Conservation (phyloP, 2,888 invertebrate species). For the Sicus ferrugineus region DNA sequence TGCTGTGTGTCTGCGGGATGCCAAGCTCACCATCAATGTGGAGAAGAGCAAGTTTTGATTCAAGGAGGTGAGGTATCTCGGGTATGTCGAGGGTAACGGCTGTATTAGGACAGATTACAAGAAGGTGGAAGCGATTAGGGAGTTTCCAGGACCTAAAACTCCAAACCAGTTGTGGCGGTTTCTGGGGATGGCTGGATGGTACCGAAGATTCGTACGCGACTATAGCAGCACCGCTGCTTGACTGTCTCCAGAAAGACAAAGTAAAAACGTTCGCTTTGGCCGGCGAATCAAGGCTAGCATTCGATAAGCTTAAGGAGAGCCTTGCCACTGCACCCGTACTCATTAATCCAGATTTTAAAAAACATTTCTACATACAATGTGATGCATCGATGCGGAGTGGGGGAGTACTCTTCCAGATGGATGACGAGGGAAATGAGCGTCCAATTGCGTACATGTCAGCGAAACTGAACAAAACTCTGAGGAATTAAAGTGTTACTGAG, state of each 20-base stretch:
- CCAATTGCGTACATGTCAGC: constrained; percentile 12
- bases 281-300: constrained; percentile 13
- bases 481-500: constrained; percentile 33
- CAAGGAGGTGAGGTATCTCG: constrained; percentile 26
- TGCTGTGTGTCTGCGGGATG: constrained; percentile 21
- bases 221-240: constrained; percentile 20
- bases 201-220: constrained; percentile 20
- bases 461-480: constrained; percentile 20
- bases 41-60: constrained; percentile 26
- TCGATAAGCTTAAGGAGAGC: constrained; percentile 15
- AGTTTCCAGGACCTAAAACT: constrained; percentile 29
- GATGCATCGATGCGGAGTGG: background rate
- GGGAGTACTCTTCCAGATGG: constrained; percentile 1
- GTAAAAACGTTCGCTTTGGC: background rate
- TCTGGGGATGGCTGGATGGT: constrained; percentile 34
- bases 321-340: background rate
- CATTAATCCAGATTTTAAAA: background rate
- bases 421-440: constrained; percentile 4
- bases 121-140: constrained; percentile 26
- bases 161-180: constrained; percentile 29
- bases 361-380: constrained; percentile 4
- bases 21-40: constrained; percentile 32
- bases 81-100: constrained; percentile 33
- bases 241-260: constrained; percentile 10
- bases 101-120: constrained; percentile 19